phyloP scores from a whole-genome alignment of 2,797 vertebrate species.

The Poecilia picta region DNA sequence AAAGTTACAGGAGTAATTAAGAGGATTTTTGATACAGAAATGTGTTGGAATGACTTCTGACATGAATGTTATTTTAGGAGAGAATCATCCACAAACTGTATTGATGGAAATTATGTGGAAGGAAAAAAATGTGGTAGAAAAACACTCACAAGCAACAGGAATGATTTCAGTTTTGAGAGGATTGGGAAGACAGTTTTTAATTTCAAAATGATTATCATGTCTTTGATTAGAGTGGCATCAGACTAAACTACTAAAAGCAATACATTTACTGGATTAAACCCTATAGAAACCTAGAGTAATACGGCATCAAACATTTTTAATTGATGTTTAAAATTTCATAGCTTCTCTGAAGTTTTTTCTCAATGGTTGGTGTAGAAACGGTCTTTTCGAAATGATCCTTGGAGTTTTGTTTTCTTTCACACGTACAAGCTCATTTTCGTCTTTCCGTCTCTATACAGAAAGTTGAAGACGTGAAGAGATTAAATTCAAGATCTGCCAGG shows the following conservation, averaged over 20 bases:
- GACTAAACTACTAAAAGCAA: too few species aligned
- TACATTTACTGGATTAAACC: too few species aligned
- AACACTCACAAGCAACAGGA: too few species aligned
- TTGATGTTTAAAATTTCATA: background rate
- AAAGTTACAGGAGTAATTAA: too few species aligned
- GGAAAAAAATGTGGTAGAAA: background rate
- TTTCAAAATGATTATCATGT: too few species aligned
- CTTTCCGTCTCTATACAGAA: conserved; percentile 8
- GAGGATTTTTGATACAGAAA: background rate
- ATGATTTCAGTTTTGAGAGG: too few species aligned
- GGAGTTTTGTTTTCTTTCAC: too few species aligned
- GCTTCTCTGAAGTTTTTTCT: background rate
- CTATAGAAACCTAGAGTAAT: too few species aligned
- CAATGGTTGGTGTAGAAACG: background rate
- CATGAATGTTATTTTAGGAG: too few species aligned
- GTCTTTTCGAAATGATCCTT: background rate
- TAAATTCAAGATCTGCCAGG: conserved; percentile 45
- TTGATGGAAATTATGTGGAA: background rate
- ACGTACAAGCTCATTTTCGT: conserved; percentile 5
- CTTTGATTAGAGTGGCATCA: too few species aligned
- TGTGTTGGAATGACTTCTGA: background rate
- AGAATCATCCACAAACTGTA: background rate
- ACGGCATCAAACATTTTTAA: background rate
- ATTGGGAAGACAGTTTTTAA: background rate
- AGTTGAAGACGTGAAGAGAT: conserved; percentile 22